phyloP scores from a whole-genome alignment of 2,888 invertebrate species.

The Limnephilus rhombicus region DNA sequence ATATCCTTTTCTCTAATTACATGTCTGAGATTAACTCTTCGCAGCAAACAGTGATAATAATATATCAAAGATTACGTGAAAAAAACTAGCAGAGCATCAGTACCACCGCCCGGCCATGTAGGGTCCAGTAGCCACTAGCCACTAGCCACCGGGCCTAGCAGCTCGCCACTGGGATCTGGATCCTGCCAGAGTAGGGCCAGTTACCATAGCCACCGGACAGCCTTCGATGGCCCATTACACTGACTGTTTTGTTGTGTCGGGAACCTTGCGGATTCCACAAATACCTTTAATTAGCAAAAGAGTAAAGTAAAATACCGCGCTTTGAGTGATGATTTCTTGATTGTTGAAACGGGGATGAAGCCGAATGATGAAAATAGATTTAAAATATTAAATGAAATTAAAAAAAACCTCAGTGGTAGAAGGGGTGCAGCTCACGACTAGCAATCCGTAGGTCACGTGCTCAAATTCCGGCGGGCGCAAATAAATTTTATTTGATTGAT shows the following conservation, averaged over 20 bases:
- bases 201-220: background rate
- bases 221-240: slow-evolving; percentile 3
- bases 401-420: no score
- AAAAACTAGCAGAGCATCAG: background rate
- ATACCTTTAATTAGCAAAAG: slow-evolving; percentile 13
- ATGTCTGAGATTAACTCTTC: background rate
- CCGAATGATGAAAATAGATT: background rate
- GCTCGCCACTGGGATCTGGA: background rate
- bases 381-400: no score
- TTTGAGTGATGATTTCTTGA: background rate
- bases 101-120: background rate
- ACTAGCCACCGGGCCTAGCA: background rate
- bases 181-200: background rate
- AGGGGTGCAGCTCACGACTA: no score
- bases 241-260: background rate
- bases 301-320: background rate
- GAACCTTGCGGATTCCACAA: slow-evolving; percentile 1
- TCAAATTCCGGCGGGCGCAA: no score
- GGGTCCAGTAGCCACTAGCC: background rate
- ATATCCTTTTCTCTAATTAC: background rate
- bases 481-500: no score
- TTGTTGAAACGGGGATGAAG: background rate
- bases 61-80: background rate
- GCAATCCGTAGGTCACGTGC: no score
- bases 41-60: background rate